Percentiles rank a stretch among this genome's conserved stretches.
Evolutionary conservation across 2,113 vertebrate species (phyloP).

Genomic region (Gobius niger): DNA sequence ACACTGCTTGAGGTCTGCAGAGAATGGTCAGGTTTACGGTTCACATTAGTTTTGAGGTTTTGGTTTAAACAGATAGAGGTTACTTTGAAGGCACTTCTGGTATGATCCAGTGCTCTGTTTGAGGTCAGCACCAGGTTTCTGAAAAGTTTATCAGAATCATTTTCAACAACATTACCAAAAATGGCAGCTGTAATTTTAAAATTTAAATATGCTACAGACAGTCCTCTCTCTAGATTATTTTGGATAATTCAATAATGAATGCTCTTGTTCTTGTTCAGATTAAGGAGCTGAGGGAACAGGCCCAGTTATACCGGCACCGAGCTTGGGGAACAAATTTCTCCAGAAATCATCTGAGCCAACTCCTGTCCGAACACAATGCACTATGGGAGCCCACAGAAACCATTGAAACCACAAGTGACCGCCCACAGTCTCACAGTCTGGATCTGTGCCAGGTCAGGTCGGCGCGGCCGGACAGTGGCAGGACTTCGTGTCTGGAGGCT

Average conservation of each 20-base stretch:
- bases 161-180: neutral
- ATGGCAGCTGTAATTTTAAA: neutral
- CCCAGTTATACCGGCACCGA: conserved; percentile 38
- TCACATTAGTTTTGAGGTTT: neutral
- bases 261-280: conserved; percentile 21
- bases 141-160: conserved; percentile 27
- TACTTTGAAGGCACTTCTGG: conserved; percentile 12
- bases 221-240: neutral
- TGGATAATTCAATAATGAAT: neutral
- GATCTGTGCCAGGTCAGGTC: conserved; percentile 5
- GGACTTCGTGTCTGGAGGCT: conserved; percentile 33
- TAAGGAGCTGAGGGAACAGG: conserved; percentile 45
- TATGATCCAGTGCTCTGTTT: conserved; percentile 11
- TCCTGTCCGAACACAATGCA: conserved; percentile 54
- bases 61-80: conserved; percentile 21
- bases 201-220: neutral
- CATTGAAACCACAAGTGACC: neutral
- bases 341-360: conserved; percentile 64
- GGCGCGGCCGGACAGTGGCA: conserved; percentile 1
- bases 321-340: conserved; percentile 67
- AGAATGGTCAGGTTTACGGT: conserved; percentile 17
- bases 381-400: conserved; percentile 60
- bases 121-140: conserved; percentile 10
- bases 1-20: too few relatives aligned
- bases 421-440: conserved; percentile 1